Conservation (phyloP, 2,113 vertebrate species). For the Hoplias malabaricus region DNA sequence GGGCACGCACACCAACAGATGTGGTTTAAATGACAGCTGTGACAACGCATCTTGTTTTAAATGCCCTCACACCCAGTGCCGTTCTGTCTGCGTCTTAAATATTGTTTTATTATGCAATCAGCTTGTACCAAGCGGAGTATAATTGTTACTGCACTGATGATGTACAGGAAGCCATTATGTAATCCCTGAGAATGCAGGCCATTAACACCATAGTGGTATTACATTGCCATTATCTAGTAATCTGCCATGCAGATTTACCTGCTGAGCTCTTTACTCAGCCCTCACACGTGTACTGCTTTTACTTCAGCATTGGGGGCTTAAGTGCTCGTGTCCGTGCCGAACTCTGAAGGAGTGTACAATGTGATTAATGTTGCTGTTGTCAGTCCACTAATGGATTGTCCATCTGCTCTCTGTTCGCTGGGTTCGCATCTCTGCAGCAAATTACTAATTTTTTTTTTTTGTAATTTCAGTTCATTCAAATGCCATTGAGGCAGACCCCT, state of each 20-base stretch:
- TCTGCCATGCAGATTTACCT: constrained; percentile 39
- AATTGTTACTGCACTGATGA: constrained; percentile 28
- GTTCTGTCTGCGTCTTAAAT: not conserved
- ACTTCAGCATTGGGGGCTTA: not conserved
- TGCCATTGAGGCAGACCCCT: too few relatives aligned
- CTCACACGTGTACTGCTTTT: not conserved
- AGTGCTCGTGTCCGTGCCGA: not conserved
- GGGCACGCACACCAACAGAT: not conserved
- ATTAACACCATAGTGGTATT: constrained; percentile 27
- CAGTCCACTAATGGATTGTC: not conserved
- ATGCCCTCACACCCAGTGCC: not conserved
- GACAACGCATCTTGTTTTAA: not conserved
- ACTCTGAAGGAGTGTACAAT: not conserved
- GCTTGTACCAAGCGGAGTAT: not conserved
- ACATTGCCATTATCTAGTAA: constrained; percentile 44
- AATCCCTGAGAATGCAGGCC: constrained; percentile 48
- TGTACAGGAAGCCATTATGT: constrained; percentile 51
- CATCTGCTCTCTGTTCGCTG: not conserved
- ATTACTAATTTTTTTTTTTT: too few relatives aligned
- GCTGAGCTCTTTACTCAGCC: not conserved
- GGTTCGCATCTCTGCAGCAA: not conserved
- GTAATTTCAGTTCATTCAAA: too few relatives aligned
- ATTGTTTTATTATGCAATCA: not conserved
- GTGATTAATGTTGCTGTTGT: not conserved
- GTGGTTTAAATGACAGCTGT: not conserved